phyloP scores from a whole-genome alignment of 2,113 vertebrate species.

The Polypterus senegalus region DNA sequence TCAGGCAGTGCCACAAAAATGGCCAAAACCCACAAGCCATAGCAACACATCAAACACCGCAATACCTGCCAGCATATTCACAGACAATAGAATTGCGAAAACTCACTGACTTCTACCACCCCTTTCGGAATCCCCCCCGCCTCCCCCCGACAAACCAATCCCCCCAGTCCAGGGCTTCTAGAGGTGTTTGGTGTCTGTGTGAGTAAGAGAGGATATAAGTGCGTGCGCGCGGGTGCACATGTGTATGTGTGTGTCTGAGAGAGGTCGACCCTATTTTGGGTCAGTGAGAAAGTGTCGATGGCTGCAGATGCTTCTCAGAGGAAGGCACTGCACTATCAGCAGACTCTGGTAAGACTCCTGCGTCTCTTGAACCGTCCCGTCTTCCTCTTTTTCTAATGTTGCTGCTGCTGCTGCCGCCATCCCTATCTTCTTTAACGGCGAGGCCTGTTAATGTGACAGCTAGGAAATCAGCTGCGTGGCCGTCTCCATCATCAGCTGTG shows the following conservation, averaged over 20 bases:
- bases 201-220: conserved; percentile 12
- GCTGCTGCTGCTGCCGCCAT: conserved; percentile 9
- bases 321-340: conserved; percentile 67
- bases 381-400: conserved; percentile 9
- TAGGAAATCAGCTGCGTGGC: no score
- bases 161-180: no score
- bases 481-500: background rate
- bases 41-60: no score
- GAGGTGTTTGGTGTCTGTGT: background rate
- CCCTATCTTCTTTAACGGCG: conserved; percentile 4
- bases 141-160: no score
- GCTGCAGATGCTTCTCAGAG: conserved; percentile 69
- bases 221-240: conserved; percentile 9
- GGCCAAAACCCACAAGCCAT: no score
- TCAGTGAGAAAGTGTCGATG: conserved; percentile 66
- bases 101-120: no score
- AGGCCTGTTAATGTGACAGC: no score
- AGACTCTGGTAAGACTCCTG: conserved; percentile 63
- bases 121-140: no score
- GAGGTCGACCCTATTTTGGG: conserved; percentile 56
- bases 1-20: no score
- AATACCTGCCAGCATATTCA: no score
- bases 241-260: conserved; percentile 24
- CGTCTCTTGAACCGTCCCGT: background rate
- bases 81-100: no score